Evolutionary conservation across 2,888 invertebrate species (phyloP), one percentile per base, ranked within the genome.

Genomic region (Tipula unca): DNA sequence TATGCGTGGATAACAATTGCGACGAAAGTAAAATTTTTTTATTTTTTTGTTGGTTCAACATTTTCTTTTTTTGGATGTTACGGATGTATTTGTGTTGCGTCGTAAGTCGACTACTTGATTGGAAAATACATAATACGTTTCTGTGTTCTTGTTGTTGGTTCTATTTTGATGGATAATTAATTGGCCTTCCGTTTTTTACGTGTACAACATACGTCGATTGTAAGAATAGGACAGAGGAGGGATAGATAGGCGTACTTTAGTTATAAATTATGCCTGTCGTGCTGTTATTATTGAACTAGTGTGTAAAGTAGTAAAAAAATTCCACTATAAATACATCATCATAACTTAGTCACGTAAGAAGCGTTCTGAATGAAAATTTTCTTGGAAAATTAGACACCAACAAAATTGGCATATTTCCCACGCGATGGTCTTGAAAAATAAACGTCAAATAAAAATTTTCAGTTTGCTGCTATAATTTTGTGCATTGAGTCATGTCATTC

Each of bases 11-110:
- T 69, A 69, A 69, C 17, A 32, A 32, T 6, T 32, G 48, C 20
- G n/a, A 54, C 25, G 69, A 69, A 69, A 69, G 69, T 69, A 69
- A 69, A 69, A 69, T 69, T 69, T 69, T 69, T n/a, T n/a, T 48
- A n/a, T 48, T 48, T 2, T 48, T 48, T 69, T 69, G 69, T 69
- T 69, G 20, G 25, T 69, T 69, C 25, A 69, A 69, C 25, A 25
- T 69, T 69, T 10, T 69, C 10, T 69, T 69, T 25, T 25, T 25
- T n/a, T n/a, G n/a, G n/a, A n/a, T n/a, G n/a, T n/a, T n/a, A n/a
- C n/a, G 0, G 4, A 69, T 69, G 54, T 54, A 20, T 54, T 20
- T 10, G 20, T 54, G 20, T 20, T 54, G 10, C 25, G 54, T 25
- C 25, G 25, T 14, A 25, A 54, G 25, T 54, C 54, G 69, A 69